Base-by-base conservation (phyloP, 2,797 vertebrate genomes). In the Pampus argenteus region DNA sequence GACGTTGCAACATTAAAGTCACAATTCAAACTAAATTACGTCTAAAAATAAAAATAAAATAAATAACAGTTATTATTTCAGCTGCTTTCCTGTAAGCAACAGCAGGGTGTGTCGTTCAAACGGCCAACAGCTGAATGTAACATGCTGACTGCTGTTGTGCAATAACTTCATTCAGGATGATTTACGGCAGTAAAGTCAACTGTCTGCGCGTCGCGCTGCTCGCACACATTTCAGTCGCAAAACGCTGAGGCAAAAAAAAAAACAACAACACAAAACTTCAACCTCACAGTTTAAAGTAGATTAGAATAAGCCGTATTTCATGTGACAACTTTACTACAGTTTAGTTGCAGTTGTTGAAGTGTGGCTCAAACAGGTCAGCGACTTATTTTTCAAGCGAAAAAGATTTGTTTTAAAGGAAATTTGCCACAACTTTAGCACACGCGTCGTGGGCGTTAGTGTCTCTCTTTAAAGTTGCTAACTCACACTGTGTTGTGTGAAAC, bases 321-420 rank as follows among this genome's bases (percentile, higher is more conserved):
- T n/a, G 2, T 10, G 28, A 6, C 1, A 3, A 6, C 3, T 7
- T 54, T 0, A 3, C 20, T 42, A 18, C 15, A 44, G 5, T 64
- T 28, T 8, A 20, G 28, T 6, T 23, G 0, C 15, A 22, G 1
- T n/a, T 5, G 3, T 2, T 34, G 14, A 51, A 0, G 0, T 13
- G 0, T 22, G 13, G 17, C 4, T n/a, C 1, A 11, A 11, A 0
- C 7, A 0, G 0, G 0, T 20, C 5, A 34, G 18, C n/a, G 18
- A 51, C 26, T 2, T 2, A 1, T 8, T 3, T 2, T 5, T 5
- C 2, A 0, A 7, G 4, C 3, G 2, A 25, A 17, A 2, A 59
- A 2, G n/a, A 45, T 3, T 0, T 25, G 10, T 67, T 69, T 59
- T 25, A 3, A 66, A 68, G 20, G 47, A 20, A 20, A 0, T 72